Conservation (phyloP, 2,113 vertebrate species). For the Dolichallabes microphthalmus region DNA sequence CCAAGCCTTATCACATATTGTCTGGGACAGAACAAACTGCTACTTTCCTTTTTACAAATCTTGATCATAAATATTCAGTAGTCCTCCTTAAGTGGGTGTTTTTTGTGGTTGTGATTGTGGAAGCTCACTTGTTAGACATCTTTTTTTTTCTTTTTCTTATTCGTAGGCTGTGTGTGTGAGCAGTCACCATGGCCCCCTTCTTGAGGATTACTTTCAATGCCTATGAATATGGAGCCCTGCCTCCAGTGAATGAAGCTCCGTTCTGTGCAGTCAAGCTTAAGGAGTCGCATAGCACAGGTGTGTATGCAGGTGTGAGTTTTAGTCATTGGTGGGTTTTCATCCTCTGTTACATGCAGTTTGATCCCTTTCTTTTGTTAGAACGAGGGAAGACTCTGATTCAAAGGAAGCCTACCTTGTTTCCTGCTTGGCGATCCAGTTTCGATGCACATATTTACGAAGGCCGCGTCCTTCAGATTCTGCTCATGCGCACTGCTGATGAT, state of each 20-base stretch:
- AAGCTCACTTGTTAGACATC: constrained; percentile 1
- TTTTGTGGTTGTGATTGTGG: not conserved
- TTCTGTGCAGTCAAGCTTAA: constrained; percentile 93
- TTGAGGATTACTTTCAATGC: constrained; percentile 91
- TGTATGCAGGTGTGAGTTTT: not conserved
- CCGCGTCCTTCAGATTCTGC: constrained; percentile 88
- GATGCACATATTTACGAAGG: constrained; percentile 95
- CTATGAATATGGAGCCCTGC: constrained; percentile 83
- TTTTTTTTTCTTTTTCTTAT: constrained; percentile 6
- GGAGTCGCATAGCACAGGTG: constrained; percentile 87
- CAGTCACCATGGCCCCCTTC: constrained; percentile 86
- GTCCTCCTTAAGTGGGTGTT: not conserved
- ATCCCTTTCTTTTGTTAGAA: constrained; percentile 68
- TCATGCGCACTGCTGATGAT: constrained; percentile 87
- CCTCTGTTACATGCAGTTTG: not conserved
- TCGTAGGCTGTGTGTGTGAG: constrained; percentile 58
- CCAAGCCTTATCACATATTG: not conserved
- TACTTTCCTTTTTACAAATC: not conserved
- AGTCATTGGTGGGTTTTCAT: not conserved
- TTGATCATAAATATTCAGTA: not conserved
- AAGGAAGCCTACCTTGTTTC: constrained; percentile 94
- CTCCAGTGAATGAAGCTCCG: constrained; percentile 57
- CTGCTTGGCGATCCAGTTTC: constrained; percentile 86
- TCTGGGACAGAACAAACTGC: not conserved
- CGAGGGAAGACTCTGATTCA: constrained; percentile 93